Base-by-base conservation (phyloP, 2,888 invertebrate species). In the Leptopilina syphax region DNA sequence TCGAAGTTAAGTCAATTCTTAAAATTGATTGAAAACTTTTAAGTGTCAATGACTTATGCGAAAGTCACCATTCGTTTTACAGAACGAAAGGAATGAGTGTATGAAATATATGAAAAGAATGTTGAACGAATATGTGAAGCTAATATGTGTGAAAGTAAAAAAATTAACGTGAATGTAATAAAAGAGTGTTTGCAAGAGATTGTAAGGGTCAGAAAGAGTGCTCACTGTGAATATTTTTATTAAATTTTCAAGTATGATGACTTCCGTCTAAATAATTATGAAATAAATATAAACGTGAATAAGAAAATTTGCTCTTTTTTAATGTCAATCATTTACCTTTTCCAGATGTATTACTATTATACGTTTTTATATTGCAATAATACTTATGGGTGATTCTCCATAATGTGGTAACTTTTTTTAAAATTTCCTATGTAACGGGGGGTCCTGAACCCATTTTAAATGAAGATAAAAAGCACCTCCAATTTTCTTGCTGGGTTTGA, bases 241-340 rank as follows among this genome's bases (percentile, higher is more conserved):
- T 92, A 92, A 92, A 92, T 92, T 92, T 92, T 90, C 92, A 92
- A 92, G 90, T 92, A 92, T 92, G 91, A 90, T 90, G 91, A 92
- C 92, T 90, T 92, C 89, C 90, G 91, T 91, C 91, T 89, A 88
- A 91, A 91, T 89, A 91, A 91, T 90, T 90, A 92, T 91, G 91
- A 92, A 92, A 92, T 91, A 91, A 92, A 91, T 87, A 87, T 91
- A 90, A 90, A 89, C 88, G 91, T 91, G 89, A 90, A 88, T 91
- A 81, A 79, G 65, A 78, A 82, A 81, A 80, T 3, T 78, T 76
- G 68, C 18, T 82, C 47, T 66, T 57, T 65, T 80, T 77, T 50
- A 10, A 10, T 50, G 12, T 50, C 50, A 50, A 50, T 50, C 12
- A 50, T 50, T 12, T 50, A 50, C 44, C 34, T 34, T 34, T 34